These are phyloP conservation scores for Agrochola lychnidis DNA, from an alignment of 2,888 invertebrate species.

Conservation along the genomic window DNA sequence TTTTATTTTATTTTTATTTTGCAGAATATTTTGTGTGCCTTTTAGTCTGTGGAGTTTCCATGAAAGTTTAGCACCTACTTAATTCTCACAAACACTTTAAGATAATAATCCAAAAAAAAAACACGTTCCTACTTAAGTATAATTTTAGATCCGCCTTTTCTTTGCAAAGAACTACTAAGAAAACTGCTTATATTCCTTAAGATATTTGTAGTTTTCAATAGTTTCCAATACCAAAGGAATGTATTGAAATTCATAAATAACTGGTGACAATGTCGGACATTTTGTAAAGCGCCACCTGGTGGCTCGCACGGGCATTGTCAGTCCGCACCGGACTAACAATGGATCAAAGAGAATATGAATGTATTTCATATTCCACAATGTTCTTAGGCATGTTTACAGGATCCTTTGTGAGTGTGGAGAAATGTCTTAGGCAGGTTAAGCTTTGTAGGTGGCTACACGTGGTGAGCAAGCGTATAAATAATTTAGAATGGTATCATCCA, in stretches of 20 bases:
- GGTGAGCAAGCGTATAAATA: slow-evolving; percentile 2
- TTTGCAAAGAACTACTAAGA: slow-evolving; percentile 14
- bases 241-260: slow-evolving; percentile 74
- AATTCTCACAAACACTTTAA: neutral
- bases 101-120: neutral
- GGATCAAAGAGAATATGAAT: slow-evolving; percentile 70
- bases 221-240: slow-evolving; percentile 56
- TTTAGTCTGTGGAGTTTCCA: neutral
- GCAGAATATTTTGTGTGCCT: no score
- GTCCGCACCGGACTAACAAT: slow-evolving; percentile 65
- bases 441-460: slow-evolving; percentile 1
- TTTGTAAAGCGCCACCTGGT: slow-evolving; percentile 71
- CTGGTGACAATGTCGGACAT: slow-evolving; percentile 66
- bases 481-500: neutral
- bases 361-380: slow-evolving; percentile 58
- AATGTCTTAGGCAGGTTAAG: slow-evolving; percentile 19
- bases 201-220: slow-evolving; percentile 44
- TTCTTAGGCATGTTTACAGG: slow-evolving; percentile 46
- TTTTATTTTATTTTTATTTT: no score
- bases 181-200: slow-evolving; percentile 29
- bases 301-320: slow-evolving; percentile 71
- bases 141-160: slow-evolving; percentile 15
- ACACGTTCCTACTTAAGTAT: neutral
- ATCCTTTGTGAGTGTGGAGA: slow-evolving; percentile 11
- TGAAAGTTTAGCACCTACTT: neutral